phyloP scores from a whole-genome alignment of 1,140 invertebrate genomes.

The Trichonephila inaurata region DNA sequence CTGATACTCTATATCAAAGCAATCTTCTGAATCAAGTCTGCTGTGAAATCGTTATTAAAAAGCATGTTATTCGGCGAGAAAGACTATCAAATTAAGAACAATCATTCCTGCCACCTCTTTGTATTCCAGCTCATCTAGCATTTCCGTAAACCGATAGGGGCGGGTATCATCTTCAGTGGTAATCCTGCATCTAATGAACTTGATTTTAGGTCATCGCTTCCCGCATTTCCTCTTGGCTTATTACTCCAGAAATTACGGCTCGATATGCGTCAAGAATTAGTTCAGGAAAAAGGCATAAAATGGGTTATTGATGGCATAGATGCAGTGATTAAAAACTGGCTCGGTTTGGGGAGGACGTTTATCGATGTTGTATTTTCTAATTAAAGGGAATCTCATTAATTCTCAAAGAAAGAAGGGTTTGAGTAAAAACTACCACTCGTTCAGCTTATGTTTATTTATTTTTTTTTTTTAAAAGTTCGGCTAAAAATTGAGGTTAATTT shows the following conservation, averaged over 20 bases:
- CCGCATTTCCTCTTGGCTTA: constrained; percentile 27
- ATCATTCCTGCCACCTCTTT: not conserved
- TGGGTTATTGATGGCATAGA: constrained; percentile 2
- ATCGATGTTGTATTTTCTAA: not conserved
- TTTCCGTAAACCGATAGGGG: constrained; percentile 66
- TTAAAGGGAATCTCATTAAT: not conserved
- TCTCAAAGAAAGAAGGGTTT: not conserved
- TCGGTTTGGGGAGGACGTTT: not conserved
- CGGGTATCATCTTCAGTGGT: not conserved
- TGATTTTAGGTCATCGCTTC: constrained; percentile 15
- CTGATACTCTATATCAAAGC: no score
- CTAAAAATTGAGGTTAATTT: no score
- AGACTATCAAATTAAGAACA: no score
- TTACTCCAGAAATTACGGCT: constrained; percentile 16
- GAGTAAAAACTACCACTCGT: no score
- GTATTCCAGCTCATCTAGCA: not conserved
- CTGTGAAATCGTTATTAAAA: no score
- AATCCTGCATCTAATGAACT: constrained; percentile 12
- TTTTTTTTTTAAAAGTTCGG: no score
- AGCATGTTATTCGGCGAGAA: no score
- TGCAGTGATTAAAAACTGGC: no score
- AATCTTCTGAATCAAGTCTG: no score
- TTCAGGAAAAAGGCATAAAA: not conserved
- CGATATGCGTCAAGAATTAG: not conserved
- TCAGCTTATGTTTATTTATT: no score